phyloP scores from a whole-genome alignment of 2,888 invertebrate species.

The Portevinia maculata region DNA sequence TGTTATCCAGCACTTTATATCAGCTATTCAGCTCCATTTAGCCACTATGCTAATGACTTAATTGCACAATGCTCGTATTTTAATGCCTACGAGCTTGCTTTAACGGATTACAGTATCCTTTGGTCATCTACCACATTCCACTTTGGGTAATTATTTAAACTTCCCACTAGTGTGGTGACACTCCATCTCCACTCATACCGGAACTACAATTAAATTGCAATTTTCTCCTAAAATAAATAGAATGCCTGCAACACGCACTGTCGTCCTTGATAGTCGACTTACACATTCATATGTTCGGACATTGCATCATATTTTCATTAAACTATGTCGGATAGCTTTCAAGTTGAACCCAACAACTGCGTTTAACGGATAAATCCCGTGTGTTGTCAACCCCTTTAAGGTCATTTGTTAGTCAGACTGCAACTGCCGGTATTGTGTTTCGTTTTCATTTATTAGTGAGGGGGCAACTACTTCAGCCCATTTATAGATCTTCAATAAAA shows the following conservation, averaged over 20 bases:
- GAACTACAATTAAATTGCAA: slow-evolving; percentile 54
- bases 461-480: slow-evolving; percentile 28
- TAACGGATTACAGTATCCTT: neutral
- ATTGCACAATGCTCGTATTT: neutral
- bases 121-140: slow-evolving; percentile 1
- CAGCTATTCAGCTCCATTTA: neutral
- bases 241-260: slow-evolving; percentile 22
- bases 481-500: slow-evolving; percentile 63
- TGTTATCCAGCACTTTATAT: too few species aligned
- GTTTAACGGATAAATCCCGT: slow-evolving; percentile 12
- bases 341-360: slow-evolving; percentile 31
- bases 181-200: slow-evolving; percentile 21
- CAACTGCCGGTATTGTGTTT: slow-evolving; percentile 38
- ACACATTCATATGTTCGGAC: neutral
- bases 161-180: neutral
- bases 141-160: slow-evolving; percentile 4
- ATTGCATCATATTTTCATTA: slow-evolving; percentile 33
- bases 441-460: slow-evolving; percentile 19
- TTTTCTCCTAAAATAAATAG: slow-evolving; percentile 24
- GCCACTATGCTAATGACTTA: slow-evolving; percentile 6
- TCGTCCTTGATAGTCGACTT: slow-evolving; percentile 32
- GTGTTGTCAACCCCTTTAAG: slow-evolving; percentile 31
- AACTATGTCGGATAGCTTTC: slow-evolving; percentile 33
- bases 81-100: neutral
- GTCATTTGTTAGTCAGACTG: slow-evolving; percentile 24